Base-by-base conservation (phyloP, 2,888 invertebrate species). In the Mesopsocus fuscifrons region DNA sequence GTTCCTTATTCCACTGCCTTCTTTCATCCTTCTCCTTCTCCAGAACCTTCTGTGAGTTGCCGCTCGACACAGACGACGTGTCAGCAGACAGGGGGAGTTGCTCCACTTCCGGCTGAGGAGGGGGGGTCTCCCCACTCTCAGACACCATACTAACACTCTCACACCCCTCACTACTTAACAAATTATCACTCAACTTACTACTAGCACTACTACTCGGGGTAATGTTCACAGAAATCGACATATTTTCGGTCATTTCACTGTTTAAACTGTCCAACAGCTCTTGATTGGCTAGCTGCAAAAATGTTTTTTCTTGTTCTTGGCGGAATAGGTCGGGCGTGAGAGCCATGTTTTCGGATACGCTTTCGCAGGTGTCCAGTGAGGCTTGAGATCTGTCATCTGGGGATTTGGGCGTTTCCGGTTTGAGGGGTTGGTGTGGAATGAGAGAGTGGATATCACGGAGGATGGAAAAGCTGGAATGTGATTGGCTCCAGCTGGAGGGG, bases 261-360 rank as follows among this genome's bases (percentile, higher is more conserved):
- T 38, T 17, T 16, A 5, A 38, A 5, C 38, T 5, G 20, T 38
- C 38, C 17, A 17, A 3, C 9, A 17, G 5, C 20, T 38, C 38
- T 17, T 21, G 38, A 5, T 38, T 21, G 38, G 38, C 38, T 9
- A 38, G 11, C 4, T 21, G 38, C 5, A 5, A 16, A 20, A 38
- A 38, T 5, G 20, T 15, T 38, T 11, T 38, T 20, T 38, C 38
- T 17, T 38, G 38, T 18, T 38, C 38, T 38, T 38, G 38, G 4
- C 13, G 21, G 20, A 38, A 38, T 11, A 13, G n/a, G 3, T 38
- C 38, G 4, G 38, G 18, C 6, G 38, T 20, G 5, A 5, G 18
- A 11, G 5, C 38, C 18, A 38, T 17, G 3, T 21, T 16, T 11
- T 38, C 38, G 5, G 38, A 38, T 4, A 20, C 38, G 20, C 38